Percentiles rank a stretch among this genome's conserved stretches.
These are phyloP conservation scores for Trachelus troglodyta DNA, from an alignment of 2,888 invertebrate species.

Conservation along the genomic window DNA sequence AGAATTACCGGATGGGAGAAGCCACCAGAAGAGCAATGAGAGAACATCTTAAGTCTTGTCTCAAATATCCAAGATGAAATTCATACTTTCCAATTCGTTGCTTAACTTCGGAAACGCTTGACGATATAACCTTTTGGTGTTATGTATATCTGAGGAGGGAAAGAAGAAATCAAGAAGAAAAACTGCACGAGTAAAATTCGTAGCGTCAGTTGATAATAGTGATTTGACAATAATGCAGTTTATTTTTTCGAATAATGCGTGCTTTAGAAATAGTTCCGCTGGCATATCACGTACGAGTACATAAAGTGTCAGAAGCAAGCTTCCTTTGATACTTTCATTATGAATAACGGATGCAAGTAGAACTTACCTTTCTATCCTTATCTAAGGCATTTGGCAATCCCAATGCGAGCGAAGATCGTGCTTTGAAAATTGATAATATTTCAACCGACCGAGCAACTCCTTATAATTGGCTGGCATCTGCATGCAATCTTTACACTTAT, in stretches of 20 bases:
- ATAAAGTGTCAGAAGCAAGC: not conserved
- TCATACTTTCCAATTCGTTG: not conserved
- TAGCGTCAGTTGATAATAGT: not conserved
- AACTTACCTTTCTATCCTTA: not conserved
- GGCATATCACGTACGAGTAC: not conserved
- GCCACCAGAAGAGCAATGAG: not conserved
- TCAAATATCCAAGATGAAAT: not conserved
- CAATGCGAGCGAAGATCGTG: conserved; percentile 1
- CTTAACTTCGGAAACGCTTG: not conserved
- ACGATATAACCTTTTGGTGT: not conserved
- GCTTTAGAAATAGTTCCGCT: not conserved
- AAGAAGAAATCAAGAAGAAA: not conserved
- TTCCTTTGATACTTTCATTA: not conserved
- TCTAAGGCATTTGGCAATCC: not conserved
- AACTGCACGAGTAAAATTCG: not conserved
- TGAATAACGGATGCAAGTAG: not conserved
- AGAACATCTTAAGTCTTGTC: not conserved
- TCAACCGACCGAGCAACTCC: conserved; percentile 35
- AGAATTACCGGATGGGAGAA: not conserved
- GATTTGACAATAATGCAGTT: not conserved
- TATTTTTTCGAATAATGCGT: not conserved
- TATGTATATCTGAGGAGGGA: not conserved
- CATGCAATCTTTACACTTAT: conserved; percentile 49
- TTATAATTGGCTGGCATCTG: conserved; percentile 51
- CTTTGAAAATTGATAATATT: conserved; percentile 49